Conservation (phyloP, 2,888 invertebrate species). For the Anthophora plumipes region DNA sequence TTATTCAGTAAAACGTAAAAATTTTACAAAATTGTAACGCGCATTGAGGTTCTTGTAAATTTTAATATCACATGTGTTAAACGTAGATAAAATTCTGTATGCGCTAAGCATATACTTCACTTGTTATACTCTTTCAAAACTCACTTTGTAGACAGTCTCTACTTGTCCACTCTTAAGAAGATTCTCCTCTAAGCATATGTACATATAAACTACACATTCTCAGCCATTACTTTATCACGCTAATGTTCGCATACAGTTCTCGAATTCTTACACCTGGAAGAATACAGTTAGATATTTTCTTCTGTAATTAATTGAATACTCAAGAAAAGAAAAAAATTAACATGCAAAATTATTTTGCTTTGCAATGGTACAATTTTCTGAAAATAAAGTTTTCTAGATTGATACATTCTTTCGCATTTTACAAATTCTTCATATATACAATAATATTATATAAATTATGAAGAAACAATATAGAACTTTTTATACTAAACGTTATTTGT, state of each 20-base stretch:
- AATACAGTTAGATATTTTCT: no score
- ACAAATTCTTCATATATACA: no score
- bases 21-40: not conserved
- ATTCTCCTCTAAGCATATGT: not conserved
- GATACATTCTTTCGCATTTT: no score
- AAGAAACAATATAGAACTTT: no score
- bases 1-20: not conserved
- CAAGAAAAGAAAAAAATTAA: no score
- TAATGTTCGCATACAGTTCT: not conserved
- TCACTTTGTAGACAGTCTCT: not conserved
- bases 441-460: no score
- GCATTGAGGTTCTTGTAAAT: not conserved
- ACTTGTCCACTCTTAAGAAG: not conserved
- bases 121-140: conserved; percentile 4
- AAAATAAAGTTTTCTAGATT: no score
- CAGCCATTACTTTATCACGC: not conserved
- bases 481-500: no score
- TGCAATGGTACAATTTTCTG: no score
- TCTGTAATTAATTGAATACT: no score
- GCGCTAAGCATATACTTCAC: not conserved
- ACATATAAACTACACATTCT: not conserved
- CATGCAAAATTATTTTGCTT: no score
- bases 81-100: not conserved
- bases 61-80: not conserved
- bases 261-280: no score